Base-by-base conservation (phyloP, 2,113 vertebrate species). In the Chamaea fasciata region DNA sequence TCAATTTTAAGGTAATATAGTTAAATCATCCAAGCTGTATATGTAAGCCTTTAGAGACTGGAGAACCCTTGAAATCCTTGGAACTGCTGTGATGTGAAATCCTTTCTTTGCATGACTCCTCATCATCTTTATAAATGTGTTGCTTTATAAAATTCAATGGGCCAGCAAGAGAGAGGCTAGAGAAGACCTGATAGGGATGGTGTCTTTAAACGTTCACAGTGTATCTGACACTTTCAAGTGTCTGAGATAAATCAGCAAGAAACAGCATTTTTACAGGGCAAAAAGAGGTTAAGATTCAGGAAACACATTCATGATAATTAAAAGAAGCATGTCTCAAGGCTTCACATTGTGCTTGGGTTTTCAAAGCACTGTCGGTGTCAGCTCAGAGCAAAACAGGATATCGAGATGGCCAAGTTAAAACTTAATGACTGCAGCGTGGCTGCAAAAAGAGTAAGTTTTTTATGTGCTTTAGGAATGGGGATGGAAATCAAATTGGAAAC, bases 71-170 rank as follows among this genome's bases (percentile, higher is more conserved):
- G 77, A 67, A 13, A 55, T 77, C 39, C 27, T 37, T 68, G 35
- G 24, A 63, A 52, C 52, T 83, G 23, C 37, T 74, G 46, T 47
- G 55, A 73, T 49, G 23, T 49, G 46, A 79, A 82, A 59, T 71
- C 18, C 23, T 69, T 47, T 23, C 8, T 79, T 60, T 85, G 57
- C 22, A 7, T 42, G 39, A 60, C 12, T 82, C 37, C 15, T 75
- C 17, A n/a, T 17, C 24, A 50, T 60, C 30, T 91, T 62, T 77
- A 41, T 30, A 20, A 60, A 85, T 52, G 20, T 0, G 0, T 2
- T 55, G 17, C 41, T 42, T 53, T 73, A 57, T 53, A 57, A 69
- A 91, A 57, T 57, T 70, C 35, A 65, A 0, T 3, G 19, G 30
- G 19, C 28, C 39, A 60, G 18, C 19, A 73, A 62, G 41, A 59